These are phyloP conservation scores for Helicolenus hilgendorfi DNA, from an alignment of 2,797 vertebrate genomes.

Conservation along the genomic window DNA sequence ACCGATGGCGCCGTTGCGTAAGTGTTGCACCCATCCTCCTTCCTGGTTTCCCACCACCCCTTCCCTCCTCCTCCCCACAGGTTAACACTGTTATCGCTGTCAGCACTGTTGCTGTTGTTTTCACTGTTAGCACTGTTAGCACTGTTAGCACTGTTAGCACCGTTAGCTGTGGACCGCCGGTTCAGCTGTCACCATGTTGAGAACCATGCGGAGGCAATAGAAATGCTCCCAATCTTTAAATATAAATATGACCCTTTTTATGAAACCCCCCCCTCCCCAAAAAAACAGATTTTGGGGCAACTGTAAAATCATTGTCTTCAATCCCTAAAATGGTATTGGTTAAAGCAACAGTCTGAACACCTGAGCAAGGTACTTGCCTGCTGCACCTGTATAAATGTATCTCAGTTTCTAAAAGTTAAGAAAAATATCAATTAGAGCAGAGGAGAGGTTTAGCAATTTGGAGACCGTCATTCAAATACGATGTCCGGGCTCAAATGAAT, in stretches of 20 bases:
- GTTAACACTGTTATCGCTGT: too few relatives aligned
- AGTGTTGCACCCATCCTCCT: fast-evolving
- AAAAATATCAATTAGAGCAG: neutral
- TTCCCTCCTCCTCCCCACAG: too few relatives aligned
- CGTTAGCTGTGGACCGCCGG: too few relatives aligned
- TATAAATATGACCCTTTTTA: neutral
- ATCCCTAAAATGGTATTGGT: too few relatives aligned
- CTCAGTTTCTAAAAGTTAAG: neutral
- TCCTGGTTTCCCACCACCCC: fast-evolving
- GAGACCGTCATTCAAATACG: neutral
- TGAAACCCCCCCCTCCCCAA: too few relatives aligned
- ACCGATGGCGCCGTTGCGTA: too few relatives aligned
- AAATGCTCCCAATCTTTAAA: too few relatives aligned
- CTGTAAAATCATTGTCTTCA: neutral
- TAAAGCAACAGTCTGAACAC: neutral
- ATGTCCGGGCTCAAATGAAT: neutral
- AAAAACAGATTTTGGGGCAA: neutral
- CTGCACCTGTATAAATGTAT: neutral
- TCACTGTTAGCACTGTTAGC: too few relatives aligned
- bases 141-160: too few relatives aligned
- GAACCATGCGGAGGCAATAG: too few relatives aligned
- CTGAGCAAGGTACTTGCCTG: neutral
- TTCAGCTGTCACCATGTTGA: fast-evolving
- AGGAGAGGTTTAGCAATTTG: neutral
- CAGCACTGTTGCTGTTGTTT: too few relatives aligned